phyloP scores from a whole-genome alignment of 2,113 vertebrate genomes.

The Holacanthus passer region DNA sequence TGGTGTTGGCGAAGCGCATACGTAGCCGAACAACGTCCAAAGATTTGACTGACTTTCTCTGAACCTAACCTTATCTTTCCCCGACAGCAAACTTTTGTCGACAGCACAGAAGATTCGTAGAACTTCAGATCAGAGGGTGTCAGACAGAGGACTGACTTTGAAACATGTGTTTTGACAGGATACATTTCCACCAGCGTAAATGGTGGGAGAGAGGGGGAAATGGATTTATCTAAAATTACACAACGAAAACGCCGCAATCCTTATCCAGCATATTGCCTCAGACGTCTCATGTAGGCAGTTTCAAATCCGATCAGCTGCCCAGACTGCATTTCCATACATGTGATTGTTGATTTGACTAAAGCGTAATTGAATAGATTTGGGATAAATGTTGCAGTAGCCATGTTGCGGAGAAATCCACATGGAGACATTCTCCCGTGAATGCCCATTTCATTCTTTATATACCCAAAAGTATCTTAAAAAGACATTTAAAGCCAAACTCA shows the following conservation, averaged over 20 bases:
- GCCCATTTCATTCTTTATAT: constrained; percentile 28
- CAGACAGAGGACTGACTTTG: constrained; percentile 73
- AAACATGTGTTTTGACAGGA: constrained; percentile 77
- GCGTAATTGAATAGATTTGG: constrained; percentile 54
- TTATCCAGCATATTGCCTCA: constrained; percentile 28
- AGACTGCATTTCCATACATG: constrained; percentile 23
- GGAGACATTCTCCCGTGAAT: constrained; percentile 19
- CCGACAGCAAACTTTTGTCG: constrained; percentile 74
- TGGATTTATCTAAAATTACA: constrained; percentile 60
- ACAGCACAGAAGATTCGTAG: constrained; percentile 66
- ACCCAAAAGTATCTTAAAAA: constrained; percentile 33
- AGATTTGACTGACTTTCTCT: constrained; percentile 57
- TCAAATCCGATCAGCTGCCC: constrained; percentile 15
- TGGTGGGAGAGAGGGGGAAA: constrained; percentile 41
- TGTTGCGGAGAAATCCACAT: constrained; percentile 23
- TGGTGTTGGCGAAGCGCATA: constrained; percentile 30
- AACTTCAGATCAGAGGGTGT: constrained; percentile 78
- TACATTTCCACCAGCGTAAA: constrained; percentile 62
- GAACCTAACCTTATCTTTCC: constrained; percentile 76
- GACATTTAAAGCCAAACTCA: constrained; percentile 60
- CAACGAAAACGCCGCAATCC: constrained; percentile 37
- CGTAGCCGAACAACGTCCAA: constrained; percentile 36
- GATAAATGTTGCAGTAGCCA: constrained; percentile 34
- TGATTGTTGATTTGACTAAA: constrained; percentile 44
- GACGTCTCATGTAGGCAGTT: constrained; percentile 19